Conservation (phyloP, 2,888 invertebrate species). For the Pollenia labialis region DNA sequence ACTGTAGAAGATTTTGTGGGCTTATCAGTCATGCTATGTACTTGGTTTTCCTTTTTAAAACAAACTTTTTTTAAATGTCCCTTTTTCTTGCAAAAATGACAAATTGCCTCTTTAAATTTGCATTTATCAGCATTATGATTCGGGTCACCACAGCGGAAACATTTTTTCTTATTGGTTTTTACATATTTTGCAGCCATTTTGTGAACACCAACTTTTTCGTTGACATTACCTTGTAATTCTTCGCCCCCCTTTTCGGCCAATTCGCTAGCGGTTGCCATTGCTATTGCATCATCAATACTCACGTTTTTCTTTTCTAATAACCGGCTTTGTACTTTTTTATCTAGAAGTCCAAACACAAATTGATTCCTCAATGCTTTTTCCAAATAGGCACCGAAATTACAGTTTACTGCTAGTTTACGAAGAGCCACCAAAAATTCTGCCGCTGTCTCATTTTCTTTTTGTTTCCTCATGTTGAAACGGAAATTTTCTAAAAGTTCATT, state of each 20-base stretch:
- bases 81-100: slow-evolving; percentile 57
- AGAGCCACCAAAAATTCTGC: too few species aligned
- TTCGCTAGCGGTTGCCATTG: slow-evolving; percentile 8
- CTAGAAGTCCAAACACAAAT: slow-evolving; percentile 76
- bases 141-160: slow-evolving; percentile 59
- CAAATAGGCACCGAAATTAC: slow-evolving; percentile 75
- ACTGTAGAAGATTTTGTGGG: too few species aligned
- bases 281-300: slow-evolving; percentile 28
- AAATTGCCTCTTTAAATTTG: slow-evolving; percentile 42
- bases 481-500: slow-evolving; percentile 76
- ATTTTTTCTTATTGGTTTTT: slow-evolving; percentile 37
- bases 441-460: slow-evolving; percentile 72
- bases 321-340: slow-evolving; percentile 74
- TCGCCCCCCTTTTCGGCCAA: slow-evolving; percentile 20
- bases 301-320: slow-evolving; percentile 74
- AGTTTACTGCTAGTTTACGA: too few species aligned
- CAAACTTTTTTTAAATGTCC: slow-evolving; percentile 41
- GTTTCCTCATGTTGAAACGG: slow-evolving; percentile 75
- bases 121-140: slow-evolving; percentile 43
- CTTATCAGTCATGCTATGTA: too few species aligned
- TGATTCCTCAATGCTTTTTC: slow-evolving; percentile 76
- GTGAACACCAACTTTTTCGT: not conserved
- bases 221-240: slow-evolving; percentile 11
- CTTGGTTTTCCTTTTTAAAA: slow-evolving; percentile 25
- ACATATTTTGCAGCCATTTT: slow-evolving; percentile 12